Evolutionary conservation across 2,113 vertebrate genomes (phyloP), one percentile per base, ranked within the genome.

Genomic region (Ammodytes marinus): DNA sequence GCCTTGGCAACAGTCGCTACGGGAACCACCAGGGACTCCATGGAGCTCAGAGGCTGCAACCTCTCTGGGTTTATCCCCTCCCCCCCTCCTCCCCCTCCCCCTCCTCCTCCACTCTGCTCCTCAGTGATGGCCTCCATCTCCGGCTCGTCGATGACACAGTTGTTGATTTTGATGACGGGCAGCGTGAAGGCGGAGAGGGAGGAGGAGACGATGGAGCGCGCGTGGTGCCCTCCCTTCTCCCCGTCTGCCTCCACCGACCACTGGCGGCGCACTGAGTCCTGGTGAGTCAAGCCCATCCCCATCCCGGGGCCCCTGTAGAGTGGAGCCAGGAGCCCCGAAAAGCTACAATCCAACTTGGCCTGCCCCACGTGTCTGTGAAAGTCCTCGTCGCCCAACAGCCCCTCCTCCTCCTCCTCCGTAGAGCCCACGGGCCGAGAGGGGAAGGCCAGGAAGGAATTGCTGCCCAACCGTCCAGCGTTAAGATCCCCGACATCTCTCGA

Each of bases 81-180:
- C 27, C 2, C 27, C 27, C 27, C 27, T 2, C 27, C 27, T 27
- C 27, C 27, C 2, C 27, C 27, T 27, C 27, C 27, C 2, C 27
- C 27, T 27, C 27, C 27, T 8, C 91, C 84, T 96, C 96, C 0
- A 89, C 95, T 65, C 6, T 94, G 95, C 74, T 99, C 98, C 90
- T 99, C 97, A 0, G 97, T 98, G 79, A 99, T 99, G 75, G 95
- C 96, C 74, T 99, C 97, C 92, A 98, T 96, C 84, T 97, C 97
- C 4, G 97, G 97, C 46, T 99, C 98, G 60, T 99, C 98, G 4
- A 99, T 99, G 4, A 99, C 98, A 73, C 99, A 99, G 90, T 99
- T 99, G 91, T 99, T 99, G n/a, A 99, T 95, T 88, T 99, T 99
- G 84, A 99, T 99, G 80, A 99, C 98, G 0, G 99, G 99, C 7